A percentile compares a stretch with the other conserved stretches of the same genome.
phyloP scores from a whole-genome alignment of 2,797 vertebrate species.

The Halcyon leucocephala region DNA sequence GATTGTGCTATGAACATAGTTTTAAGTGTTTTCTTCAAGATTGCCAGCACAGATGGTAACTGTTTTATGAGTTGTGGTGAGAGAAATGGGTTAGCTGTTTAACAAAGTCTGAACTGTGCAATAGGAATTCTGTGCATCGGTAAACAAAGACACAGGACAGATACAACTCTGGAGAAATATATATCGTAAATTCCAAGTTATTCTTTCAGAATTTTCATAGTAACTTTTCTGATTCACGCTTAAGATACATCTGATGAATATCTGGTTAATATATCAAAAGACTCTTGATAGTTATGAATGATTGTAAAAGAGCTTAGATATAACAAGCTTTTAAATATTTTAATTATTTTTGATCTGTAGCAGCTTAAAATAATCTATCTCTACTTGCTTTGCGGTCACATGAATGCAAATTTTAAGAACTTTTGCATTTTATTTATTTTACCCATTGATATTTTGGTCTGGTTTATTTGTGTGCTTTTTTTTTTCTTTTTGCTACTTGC shows the following conservation, averaged over 20 bases:
- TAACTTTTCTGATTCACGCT: neutral
- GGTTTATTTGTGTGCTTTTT: slow-evolving; percentile 90
- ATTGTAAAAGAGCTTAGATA: neutral
- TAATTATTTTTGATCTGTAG: slow-evolving; percentile 22
- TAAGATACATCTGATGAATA: neutral
- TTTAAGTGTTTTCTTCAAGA: neutral
- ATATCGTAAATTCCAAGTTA: neutral
- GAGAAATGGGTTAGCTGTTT: neutral
- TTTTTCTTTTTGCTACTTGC: slow-evolving; percentile 83
- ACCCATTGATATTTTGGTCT: slow-evolving; percentile 80
- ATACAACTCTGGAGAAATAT: neutral
- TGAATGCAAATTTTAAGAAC: slow-evolving; percentile 67
- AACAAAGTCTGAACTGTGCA: neutral
- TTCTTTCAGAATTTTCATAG: neutral
- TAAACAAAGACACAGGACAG: neutral
- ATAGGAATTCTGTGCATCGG: neutral
- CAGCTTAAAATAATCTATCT: slow-evolving; percentile 70
- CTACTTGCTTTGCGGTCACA: slow-evolving; percentile 65
- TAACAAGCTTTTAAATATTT: slow-evolving; percentile 15
- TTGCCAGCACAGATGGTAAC: neutral
- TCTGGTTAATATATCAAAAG: neutral
- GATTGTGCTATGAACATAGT: neutral
- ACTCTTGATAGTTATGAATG: neutral
- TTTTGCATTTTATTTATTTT: slow-evolving; percentile 80
- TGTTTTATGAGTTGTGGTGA: neutral